Percentiles rank a stretch among this genome's conserved stretches.
phyloP scores from a whole-genome alignment of 2,888 invertebrate species.

The Brachyopa scutellaris region DNA sequence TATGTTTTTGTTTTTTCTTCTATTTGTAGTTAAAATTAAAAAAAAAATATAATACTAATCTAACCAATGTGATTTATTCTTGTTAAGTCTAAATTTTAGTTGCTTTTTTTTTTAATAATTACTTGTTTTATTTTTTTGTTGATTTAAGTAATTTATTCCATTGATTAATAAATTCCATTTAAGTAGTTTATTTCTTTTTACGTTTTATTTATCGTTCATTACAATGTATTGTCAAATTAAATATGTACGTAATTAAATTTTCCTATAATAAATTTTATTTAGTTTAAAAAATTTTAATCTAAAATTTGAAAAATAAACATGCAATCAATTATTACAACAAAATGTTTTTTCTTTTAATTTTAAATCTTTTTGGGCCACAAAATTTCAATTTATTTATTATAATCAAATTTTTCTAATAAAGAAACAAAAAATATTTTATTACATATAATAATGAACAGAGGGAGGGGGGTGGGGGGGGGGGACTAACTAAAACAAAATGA shows the following conservation, averaged over 20 bases:
- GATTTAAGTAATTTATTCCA: constrained; percentile 68
- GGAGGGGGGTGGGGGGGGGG: too few relatives aligned
- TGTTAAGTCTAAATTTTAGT: constrained; percentile 48
- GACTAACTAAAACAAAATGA: constrained; percentile 26
- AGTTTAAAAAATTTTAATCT: constrained; percentile 48
- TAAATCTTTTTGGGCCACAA: constrained; percentile 54
- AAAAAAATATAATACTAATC: constrained; percentile 71
- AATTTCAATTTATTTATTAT: constrained; percentile 2
- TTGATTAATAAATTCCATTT: constrained; percentile 68
- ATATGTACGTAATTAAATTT: constrained; percentile 65
- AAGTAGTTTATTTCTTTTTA: constrained; percentile 63
- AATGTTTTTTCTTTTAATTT: constrained; percentile 19
- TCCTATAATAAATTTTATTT: constrained; percentile 69
- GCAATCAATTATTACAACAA: constrained; percentile 43
- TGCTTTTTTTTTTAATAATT: constrained; percentile 18
- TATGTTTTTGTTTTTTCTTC: constrained; percentile 36
- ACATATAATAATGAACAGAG: constrained; percentile 18
- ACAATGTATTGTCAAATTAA: constrained; percentile 69
- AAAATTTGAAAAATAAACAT: constrained; percentile 44
- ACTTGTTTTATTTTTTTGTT: constrained; percentile 48
- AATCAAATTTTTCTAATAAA: constrained; percentile 48
- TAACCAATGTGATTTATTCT: constrained; percentile 72
- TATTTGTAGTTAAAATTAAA: constrained; percentile 60
- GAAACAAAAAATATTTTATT: not conserved
- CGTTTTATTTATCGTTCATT: constrained; percentile 40